Percentiles rank a stretch among this genome's conserved stretches.
phyloP scores from a whole-genome alignment of 2,888 invertebrate genomes.

The Acanthosepion lycidas region DNA sequence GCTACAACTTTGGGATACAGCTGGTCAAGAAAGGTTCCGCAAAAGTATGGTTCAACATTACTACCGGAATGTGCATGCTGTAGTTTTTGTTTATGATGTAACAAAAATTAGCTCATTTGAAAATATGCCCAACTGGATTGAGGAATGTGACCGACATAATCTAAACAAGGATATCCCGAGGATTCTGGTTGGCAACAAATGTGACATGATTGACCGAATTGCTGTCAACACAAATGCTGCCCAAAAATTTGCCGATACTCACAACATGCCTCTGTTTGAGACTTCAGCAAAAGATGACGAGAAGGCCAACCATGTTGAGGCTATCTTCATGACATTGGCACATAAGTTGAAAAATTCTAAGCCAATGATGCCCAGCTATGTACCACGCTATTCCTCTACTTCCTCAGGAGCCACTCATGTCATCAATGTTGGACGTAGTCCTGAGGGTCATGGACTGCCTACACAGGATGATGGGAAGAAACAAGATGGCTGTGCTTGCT shows the following conservation, averaged over 20 bases:
- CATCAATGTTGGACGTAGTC: constrained; percentile 61
- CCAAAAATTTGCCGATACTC: constrained; percentile 78
- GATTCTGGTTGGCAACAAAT: constrained; percentile 87
- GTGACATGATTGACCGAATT: constrained; percentile 79
- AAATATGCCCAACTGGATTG: constrained; percentile 83
- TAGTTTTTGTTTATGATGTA: constrained; percentile 88
- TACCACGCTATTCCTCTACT: constrained; percentile 56
- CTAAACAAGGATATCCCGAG: constrained; percentile 80
- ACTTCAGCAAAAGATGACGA: constrained; percentile 86
- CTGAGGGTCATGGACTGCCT: constrained; percentile 61
- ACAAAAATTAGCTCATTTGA: constrained; percentile 81
- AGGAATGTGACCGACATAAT: constrained; percentile 83
- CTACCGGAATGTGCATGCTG: constrained; percentile 87
- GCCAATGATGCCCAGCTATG: constrained; percentile 77
- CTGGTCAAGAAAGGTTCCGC: constrained; percentile 87
- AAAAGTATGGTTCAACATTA: constrained; percentile 89
- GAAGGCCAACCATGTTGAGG: constrained; percentile 84
- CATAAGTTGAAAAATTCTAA: constrained; percentile 83
- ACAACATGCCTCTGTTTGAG: constrained; percentile 86
- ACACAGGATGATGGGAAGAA: constrained; percentile 56
- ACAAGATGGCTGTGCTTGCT: constrained; percentile 65
- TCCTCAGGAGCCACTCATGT: constrained; percentile 52
- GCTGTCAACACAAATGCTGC: constrained; percentile 83
- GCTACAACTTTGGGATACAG: constrained; percentile 86
- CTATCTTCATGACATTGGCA: constrained; percentile 87